phyloP scores from a whole-genome alignment of 2,113 vertebrate species.

The Lycaon pictus region DNA sequence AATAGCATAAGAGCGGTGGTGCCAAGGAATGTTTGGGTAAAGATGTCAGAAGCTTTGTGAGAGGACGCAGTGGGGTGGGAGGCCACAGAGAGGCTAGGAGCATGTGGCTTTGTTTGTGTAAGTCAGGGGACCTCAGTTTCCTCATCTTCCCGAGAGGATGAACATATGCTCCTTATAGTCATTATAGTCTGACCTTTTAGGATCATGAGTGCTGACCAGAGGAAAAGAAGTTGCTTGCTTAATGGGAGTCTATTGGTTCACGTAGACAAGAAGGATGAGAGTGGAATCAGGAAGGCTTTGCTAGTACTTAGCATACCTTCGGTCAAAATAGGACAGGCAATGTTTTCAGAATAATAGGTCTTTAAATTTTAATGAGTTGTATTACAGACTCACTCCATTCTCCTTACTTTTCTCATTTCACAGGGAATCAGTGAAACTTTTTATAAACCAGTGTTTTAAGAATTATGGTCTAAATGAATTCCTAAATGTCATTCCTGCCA shows the following conservation, averaged over 20 bases:
- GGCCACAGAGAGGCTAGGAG: background rate
- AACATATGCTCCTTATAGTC: background rate
- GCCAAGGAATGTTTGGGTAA: background rate
- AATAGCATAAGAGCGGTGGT: background rate
- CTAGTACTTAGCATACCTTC: background rate
- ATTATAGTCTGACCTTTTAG: background rate
- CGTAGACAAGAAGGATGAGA: background rate
- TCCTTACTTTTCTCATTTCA: slow-evolving; percentile 38
- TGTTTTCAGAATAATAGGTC: background rate
- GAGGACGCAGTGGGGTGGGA: background rate
- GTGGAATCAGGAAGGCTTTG: background rate
- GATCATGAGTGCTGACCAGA: background rate
- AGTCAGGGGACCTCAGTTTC: background rate
- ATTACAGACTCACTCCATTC: background rate
- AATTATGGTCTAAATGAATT: slow-evolving; percentile 28
- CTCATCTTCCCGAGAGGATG: background rate
- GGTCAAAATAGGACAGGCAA: background rate
- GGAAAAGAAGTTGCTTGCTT: background rate
- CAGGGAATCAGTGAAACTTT: background rate
- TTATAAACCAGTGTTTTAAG: slow-evolving; percentile 28
- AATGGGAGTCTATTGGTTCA: background rate
- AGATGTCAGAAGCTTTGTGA: background rate
- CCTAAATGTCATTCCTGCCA: background rate
- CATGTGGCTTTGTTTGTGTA: background rate
- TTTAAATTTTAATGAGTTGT: slow-evolving; percentile 40